Evolutionary conservation across 2,113 vertebrate genomes (phyloP), one percentile per base, ranked within the genome.

Genomic region (Python bivittatus): DNA sequence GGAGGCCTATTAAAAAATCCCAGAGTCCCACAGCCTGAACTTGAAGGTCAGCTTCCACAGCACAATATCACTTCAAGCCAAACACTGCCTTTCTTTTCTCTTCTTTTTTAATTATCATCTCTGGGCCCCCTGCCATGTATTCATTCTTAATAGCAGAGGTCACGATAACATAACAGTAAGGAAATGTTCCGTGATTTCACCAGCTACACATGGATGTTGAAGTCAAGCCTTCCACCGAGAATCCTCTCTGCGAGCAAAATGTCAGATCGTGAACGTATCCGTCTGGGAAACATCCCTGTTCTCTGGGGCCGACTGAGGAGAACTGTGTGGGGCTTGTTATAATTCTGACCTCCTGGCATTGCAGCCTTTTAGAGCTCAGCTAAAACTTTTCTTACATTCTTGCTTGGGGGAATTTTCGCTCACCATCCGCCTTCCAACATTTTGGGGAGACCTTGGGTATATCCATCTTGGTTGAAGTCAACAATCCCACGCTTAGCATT

Each of bases 181-280:
- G 90, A 85, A 96, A 54, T 96, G 88, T 96, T 96, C 96, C 97
- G 94, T 94, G 94, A 96, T 85, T 97, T 94, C 96, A 96, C 89
- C 96, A 93, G 94, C 91, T 93, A 89, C 90, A 89, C 94, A 94
- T 95, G 95, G 93, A 0, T 3, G 25, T 90, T 92, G 17, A 89
- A 89, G 92, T 84, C 57, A 93, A 95, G 88, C 27, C 60, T 89
- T 92, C 42, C 93, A 92, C 38, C 86, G 42, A 54, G 64, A 84
- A 52, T 79, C 91, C 91, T 64, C 92, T 79, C 0, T 91, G 87
- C 68, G 53, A 89, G 91, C 58, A 27, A 92, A 83, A 83, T 90
- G 0, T 0, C 11, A 3, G n/a, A 52, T 48, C n/a, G 4, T 44
- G 11, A 12, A 48, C 6, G 0, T 10, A 13, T 33, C 3, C 0